These are phyloP conservation scores for Stenolophus ochropezus DNA, from an alignment of 2,888 invertebrate genomes.

Conservation along the genomic window DNA sequence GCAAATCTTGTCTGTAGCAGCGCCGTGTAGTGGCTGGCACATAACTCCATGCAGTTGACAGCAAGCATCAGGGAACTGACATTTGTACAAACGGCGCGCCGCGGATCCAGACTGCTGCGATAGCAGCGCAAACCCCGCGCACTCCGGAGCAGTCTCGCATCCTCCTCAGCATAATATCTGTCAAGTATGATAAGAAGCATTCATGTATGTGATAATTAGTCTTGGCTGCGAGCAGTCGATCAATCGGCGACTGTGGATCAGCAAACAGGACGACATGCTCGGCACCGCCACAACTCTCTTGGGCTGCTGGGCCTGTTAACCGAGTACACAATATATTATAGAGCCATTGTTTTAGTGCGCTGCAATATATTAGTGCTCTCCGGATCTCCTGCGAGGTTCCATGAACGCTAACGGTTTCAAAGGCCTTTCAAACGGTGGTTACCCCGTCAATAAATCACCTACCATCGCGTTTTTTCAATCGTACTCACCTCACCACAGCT, in stretches of 20 bases:
- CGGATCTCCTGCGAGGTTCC: slow-evolving; percentile 14
- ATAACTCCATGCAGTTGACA: slow-evolving; percentile 69
- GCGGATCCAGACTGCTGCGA: slow-evolving; percentile 62
- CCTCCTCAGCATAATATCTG: slow-evolving; percentile 70
- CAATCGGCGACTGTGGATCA: slow-evolving; percentile 64
- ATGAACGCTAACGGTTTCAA: slow-evolving; percentile 17
- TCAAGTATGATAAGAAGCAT: slow-evolving; percentile 73
- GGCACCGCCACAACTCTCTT: slow-evolving; percentile 62
- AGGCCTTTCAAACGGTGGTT: slow-evolving; percentile 28
- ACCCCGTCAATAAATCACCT: not conserved
- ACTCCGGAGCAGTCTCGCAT: slow-evolving; percentile 69
- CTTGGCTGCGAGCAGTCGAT: slow-evolving; percentile 68
- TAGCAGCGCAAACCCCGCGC: slow-evolving; percentile 33
- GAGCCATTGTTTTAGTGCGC: slow-evolving; percentile 70
- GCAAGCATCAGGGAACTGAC: slow-evolving; percentile 68
- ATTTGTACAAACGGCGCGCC: slow-evolving; percentile 64
- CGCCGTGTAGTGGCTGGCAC: slow-evolving; percentile 57
- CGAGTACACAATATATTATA: slow-evolving; percentile 70
- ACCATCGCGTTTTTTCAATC: not conserved
- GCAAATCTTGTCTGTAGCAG: not conserved
- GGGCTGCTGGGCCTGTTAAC: slow-evolving; percentile 67
- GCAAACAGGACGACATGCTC: slow-evolving; percentile 60
- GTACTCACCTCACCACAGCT: too few species aligned
- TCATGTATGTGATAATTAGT: slow-evolving; percentile 73
- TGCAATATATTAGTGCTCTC: slow-evolving; percentile 67